These are phyloP conservation scores for Amphimedon queenslandica DNA, from an alignment of 37 sponge, comb jelly and placozoan genomes.

Conservation along the genomic window DNA sequence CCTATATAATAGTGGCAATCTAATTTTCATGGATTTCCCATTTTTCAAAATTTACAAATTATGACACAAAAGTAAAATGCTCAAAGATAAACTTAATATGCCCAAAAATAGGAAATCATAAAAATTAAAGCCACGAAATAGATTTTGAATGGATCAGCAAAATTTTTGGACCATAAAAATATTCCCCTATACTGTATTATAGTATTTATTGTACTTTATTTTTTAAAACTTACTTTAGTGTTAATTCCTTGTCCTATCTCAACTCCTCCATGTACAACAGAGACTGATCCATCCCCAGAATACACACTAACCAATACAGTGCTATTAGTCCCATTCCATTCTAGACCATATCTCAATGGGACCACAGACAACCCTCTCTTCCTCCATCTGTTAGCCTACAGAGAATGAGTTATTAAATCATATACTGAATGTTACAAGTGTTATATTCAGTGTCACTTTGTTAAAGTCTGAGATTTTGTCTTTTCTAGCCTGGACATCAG, in stretches of 20 bases:
- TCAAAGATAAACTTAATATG: no score
- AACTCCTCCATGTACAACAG: constrained; percentile 33
- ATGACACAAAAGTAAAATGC: no score
- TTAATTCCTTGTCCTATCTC: constrained; percentile 55
- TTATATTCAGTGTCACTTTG: constrained; percentile 10
- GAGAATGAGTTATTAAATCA: background rate
- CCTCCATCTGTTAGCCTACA: constrained; percentile 52
- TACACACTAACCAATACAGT: constrained; percentile 28
- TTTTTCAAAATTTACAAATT: no score
- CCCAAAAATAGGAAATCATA: no score
- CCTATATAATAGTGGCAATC: no score
- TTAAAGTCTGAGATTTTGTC: constrained; percentile 35
- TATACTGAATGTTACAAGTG: background rate
- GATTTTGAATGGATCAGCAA: no score
- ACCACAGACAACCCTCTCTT: constrained; percentile 45
- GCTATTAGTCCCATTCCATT: constrained; percentile 12
- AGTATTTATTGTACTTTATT: no score
- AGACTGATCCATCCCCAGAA: constrained; percentile 40
- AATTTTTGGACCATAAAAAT: no score
- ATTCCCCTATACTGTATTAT: no score
- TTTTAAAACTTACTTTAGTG: background rate
- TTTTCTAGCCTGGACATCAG: constrained; percentile 46
- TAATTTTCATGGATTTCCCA: no score
- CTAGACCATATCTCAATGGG: constrained; percentile 31
- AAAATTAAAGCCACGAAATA: no score